These are phyloP conservation scores for Nyctibius bracteatus DNA, from an alignment of 2,113 vertebrate species.

Conservation along the genomic window DNA sequence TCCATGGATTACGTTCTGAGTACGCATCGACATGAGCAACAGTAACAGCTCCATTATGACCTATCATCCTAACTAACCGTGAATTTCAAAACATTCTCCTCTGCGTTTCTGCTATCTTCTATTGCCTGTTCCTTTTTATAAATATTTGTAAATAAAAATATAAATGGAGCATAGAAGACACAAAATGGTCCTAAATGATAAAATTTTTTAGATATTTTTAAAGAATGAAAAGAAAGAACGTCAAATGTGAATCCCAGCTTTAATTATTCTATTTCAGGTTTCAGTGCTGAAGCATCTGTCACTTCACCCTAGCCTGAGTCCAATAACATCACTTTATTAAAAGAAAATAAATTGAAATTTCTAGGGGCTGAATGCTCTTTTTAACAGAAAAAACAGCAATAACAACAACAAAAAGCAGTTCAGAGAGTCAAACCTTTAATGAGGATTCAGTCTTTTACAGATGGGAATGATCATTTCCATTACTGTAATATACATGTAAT, in stretches of 20 bases:
- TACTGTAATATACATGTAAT: background rate
- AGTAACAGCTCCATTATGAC: conserved; percentile 12
- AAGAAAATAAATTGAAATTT: background rate
- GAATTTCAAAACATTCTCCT: background rate
- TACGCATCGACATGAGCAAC: rapidly evolving
- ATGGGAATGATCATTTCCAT: background rate
- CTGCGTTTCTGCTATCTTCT: background rate
- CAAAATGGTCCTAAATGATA: background rate
- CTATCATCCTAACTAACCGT: background rate
- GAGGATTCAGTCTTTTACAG: background rate
- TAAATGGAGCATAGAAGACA: background rate
- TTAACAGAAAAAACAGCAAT: background rate
- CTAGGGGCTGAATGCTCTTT: background rate
- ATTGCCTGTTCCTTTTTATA: background rate
- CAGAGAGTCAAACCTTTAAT: background rate
- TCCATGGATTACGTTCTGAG: conserved; percentile 32
- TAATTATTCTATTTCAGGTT: background rate
- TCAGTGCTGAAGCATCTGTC: background rate
- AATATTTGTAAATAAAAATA: background rate
- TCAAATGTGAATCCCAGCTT: background rate
- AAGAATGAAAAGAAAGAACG: rapidly evolving
- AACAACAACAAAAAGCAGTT: background rate
- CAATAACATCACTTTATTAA: background rate
- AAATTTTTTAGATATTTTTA: background rate
- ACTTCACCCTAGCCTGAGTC: background rate